Base-by-base conservation (phyloP, 1,140 invertebrate species). In the Papilio aristodemus region DNA sequence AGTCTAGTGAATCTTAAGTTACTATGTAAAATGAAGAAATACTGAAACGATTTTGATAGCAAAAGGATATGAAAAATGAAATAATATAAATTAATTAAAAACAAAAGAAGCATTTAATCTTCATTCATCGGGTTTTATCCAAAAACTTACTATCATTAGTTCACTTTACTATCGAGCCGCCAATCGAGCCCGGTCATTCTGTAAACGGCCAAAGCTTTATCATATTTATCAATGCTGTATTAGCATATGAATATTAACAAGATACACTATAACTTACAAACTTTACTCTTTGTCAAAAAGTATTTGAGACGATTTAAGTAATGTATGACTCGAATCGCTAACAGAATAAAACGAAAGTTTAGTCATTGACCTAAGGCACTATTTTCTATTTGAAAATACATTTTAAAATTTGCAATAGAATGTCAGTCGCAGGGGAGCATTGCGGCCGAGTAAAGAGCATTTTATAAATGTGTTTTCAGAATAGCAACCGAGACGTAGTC, bases 401-500 rank as follows among this genome's bases (percentile, higher is more conserved):
- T 75, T 86, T 86, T 79, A 71, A 83, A 86, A 86, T 84, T 87
- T 68, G 80, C 80, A 87, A 87, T 87, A 86, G 81, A 81, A 86
- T 84, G 85, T 79, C 82, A 86, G 78, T 85, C 81, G 74, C 85
- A 81, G 78, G 81, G 82, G 86, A 89, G 76, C 79, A 71, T 76
- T 54, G 81, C 77, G 81, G 84, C 78, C 85, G 79, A 83, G 78
- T 85, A 86, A 86, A 88, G 85, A 91, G 83, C 81, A 84, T 89
- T 88, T 89, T 90, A 89, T 86, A 89, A 91, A 91, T 88, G 85
- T 91, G 85, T 90, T 91, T 87, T 81, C 78, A 84, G 82, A 84
- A 87, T 83, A 84, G 77, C 71, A 74, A 80, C 67, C 74, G 73
- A 80, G 81, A 79, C 81, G 79, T 77, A 80, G 77, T 76, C 80